Conservation (phyloP, 2,797 vertebrate species). For the Chelmon rostratus region DNA sequence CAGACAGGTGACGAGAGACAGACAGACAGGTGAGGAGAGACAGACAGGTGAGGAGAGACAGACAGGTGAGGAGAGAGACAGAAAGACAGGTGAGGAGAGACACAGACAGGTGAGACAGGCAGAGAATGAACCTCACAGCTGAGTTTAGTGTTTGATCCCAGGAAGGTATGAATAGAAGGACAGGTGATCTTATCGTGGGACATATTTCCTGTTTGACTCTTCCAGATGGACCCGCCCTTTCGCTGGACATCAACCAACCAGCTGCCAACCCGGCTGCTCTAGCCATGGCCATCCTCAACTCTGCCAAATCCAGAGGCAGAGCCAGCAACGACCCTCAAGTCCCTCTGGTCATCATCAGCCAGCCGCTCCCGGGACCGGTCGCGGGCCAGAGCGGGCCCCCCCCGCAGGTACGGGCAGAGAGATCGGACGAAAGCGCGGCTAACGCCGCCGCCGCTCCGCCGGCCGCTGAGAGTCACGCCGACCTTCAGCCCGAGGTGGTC, state of each 20-base stretch:
- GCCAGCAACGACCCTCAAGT: slow-evolving; percentile 15
- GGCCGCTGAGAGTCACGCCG: neutral
- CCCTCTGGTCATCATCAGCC: slow-evolving; percentile 58
- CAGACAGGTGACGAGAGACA: no score
- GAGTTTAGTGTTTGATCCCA: neutral
- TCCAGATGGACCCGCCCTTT: slow-evolving; percentile 30
- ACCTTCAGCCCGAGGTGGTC: slow-evolving; percentile 19
- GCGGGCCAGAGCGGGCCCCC: neutral
- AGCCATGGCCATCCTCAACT: slow-evolving; percentile 47
- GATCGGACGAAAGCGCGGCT: neutral
- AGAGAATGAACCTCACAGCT: no score
- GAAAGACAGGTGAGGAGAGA: no score
- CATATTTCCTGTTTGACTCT: neutral
- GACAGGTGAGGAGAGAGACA: no score
- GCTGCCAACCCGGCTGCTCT: slow-evolving; percentile 42
- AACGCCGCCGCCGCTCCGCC: neutral
- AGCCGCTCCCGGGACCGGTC: slow-evolving; percentile 14
- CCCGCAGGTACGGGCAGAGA: neutral
- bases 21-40: no score
- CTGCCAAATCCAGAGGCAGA: slow-evolving; percentile 3
- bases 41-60: no score
- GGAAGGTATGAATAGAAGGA: neutral
- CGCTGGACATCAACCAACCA: slow-evolving; percentile 42
- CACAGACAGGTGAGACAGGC: no score
- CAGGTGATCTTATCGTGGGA: neutral